phyloP scores from a whole-genome alignment of 2,888 invertebrate genomes.

The Oscheius myriophilus region DNA sequence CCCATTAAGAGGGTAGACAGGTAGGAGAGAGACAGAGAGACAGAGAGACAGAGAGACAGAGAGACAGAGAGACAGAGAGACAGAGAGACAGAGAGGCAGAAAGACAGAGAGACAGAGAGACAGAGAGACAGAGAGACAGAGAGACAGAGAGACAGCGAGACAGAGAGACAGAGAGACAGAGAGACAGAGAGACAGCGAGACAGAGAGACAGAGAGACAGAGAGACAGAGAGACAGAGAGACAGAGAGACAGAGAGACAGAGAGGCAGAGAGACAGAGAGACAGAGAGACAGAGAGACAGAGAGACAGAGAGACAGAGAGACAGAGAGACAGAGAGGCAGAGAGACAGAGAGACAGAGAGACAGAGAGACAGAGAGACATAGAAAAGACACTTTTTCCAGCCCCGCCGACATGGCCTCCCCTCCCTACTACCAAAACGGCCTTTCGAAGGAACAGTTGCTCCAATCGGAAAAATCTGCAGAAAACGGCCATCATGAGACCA shows the following conservation, averaged over 20 bases:
- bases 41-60: conserved; percentile 18
- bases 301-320: conserved; percentile 8
- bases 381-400: too few relatives aligned
- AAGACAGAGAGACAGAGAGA: conserved; percentile 6
- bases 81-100: neutral
- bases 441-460: conserved; percentile 55
- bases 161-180: neutral
- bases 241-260: neutral
- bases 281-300: conserved; percentile 1
- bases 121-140: conserved; percentile 11
- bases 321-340: conserved; percentile 12
- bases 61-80: conserved; percentile 6
- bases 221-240: conserved; percentile 8
- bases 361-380: too few relatives aligned
- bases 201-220: conserved; percentile 11
- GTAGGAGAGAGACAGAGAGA: conserved; percentile 4
- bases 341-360: conserved; percentile 8
- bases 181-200: conserved; percentile 10
- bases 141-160: too few relatives aligned
- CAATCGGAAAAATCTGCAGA: conserved; percentile 36
- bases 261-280: conserved; percentile 10
- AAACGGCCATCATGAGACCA: neutral
- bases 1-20: conserved; percentile 35
- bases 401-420: conserved; percentile 26
- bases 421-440: conserved; percentile 50